A percentile compares a stretch with the other conserved stretches of the same genome.
Evolutionary conservation across 2,888 invertebrate species (phyloP).

Genomic region (Phengaris alcon): DNA sequence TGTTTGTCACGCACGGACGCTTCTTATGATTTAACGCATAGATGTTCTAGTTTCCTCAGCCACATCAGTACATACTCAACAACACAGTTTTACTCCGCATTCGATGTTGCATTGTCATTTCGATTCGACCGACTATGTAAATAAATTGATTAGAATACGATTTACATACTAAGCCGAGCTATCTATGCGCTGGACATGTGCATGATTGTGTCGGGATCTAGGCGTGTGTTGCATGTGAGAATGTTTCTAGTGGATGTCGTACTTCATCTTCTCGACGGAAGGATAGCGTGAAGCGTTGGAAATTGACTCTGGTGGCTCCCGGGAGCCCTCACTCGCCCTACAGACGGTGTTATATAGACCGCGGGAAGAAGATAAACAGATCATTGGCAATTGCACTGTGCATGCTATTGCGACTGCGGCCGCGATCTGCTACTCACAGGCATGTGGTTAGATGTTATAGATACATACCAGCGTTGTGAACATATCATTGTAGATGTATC

Average conservation of each 20-base stretch:
- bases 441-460: conserved; percentile 57
- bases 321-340: conserved; percentile 64
- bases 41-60: conserved; percentile 51
- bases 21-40: conserved; percentile 56
- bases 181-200: conserved; percentile 56
- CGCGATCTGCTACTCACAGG: conserved; percentile 53
- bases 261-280: conserved; percentile 71
- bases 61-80: conserved; percentile 53
- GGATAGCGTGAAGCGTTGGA: conserved; percentile 73
- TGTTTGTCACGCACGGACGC: conserved; percentile 63
- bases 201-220: conserved; percentile 72
- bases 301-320: conserved; percentile 75
- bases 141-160: conserved; percentile 52
- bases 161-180: conserved; percentile 43
- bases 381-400: conserved; percentile 35
- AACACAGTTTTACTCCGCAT: conserved; percentile 64
- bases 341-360: conserved; percentile 67
- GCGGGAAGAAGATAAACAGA: conserved; percentile 34
- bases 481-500: conserved; percentile 63
- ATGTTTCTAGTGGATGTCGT: conserved; percentile 72
- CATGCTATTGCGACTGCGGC: conserved; percentile 44
- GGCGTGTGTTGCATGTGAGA: conserved; percentile 78
- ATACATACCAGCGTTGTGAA: conserved; percentile 63
- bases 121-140: conserved; percentile 59
- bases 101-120: conserved; percentile 62